Conservation (phyloP, 2,888 invertebrate species). For the Norana najaformis region DNA sequence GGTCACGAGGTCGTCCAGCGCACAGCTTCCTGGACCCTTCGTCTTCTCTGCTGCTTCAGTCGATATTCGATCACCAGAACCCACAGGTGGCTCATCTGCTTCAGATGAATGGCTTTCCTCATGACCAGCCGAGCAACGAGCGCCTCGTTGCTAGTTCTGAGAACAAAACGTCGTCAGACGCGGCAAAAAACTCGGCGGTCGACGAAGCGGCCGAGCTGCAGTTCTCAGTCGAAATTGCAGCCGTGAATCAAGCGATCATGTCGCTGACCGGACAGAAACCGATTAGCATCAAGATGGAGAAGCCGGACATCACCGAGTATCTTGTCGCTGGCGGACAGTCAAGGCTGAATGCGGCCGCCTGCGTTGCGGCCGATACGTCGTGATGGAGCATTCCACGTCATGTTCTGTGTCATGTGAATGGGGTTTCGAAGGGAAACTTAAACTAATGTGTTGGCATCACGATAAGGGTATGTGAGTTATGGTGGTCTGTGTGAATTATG, state of each 20-base stretch:
- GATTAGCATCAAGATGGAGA: constrained; percentile 37
- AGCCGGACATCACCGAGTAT: constrained; percentile 17
- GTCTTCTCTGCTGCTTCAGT: background rate
- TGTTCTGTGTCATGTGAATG: background rate
- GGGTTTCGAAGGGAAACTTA: too few species aligned
- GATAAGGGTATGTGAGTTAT: background rate
- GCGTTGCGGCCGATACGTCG: background rate
- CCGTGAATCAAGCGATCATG: constrained; percentile 46
- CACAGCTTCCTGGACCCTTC: constrained; percentile 1
- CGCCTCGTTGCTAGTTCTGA: background rate
- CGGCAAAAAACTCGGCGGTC: constrained; percentile 1
- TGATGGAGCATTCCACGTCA: background rate
- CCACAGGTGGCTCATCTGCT: background rate
- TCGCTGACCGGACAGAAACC: constrained; percentile 43
- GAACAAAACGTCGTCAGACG: too few species aligned
- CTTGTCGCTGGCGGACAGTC: background rate
- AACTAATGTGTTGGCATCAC: background rate
- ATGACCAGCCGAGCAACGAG: background rate
- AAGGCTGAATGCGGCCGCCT: background rate
- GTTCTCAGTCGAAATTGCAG: constrained; percentile 44
- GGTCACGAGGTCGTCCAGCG: constrained; percentile 42
- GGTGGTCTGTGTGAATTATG: background rate
- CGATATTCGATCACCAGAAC: background rate
- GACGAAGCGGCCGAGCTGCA: constrained; percentile 36
- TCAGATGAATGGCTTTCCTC: background rate